phyloP scores from a whole-genome alignment of 1,140 invertebrate genomes.

The Camponotus floridanus region DNA sequence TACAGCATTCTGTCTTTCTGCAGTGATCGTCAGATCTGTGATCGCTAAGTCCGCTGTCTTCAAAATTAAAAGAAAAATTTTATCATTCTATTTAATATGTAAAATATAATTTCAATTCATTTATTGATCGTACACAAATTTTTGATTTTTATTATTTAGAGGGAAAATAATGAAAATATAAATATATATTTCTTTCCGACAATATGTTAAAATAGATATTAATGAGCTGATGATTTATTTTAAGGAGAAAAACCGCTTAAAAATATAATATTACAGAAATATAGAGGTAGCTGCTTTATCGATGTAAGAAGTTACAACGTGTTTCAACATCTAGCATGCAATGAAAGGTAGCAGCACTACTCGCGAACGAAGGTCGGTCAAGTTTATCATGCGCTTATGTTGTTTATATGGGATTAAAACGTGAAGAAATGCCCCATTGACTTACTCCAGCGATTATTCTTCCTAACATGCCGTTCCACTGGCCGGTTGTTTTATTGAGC shows the following conservation, averaged over 20 bases:
- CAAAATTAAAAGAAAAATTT: conserved; percentile 70
- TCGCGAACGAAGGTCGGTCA: conserved; percentile 8
- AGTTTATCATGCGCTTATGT: neutral
- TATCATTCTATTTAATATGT: neutral
- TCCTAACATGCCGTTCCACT: conserved; percentile 95
- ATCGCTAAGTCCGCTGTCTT: conserved; percentile 93
- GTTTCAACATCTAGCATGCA: neutral
- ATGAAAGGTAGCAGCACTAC: conserved; percentile 73
- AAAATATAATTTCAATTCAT: neutral
- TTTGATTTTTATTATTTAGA: neutral
- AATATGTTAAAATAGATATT: conserved; percentile 14
- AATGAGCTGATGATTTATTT: neutral
- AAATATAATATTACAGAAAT: conserved; percentile 24
- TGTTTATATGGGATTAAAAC: neutral
- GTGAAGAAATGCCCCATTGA: neutral
- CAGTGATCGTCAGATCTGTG: conserved; percentile 95
- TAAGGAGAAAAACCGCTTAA: neutral
- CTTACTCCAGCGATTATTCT: conserved; percentile 91
- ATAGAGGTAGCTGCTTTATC: conserved; percentile 64
- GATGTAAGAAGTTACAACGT: conserved; percentile 42
- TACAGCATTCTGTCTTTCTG: conserved; percentile 92
- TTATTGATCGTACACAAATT: neutral
- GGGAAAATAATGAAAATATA: neutral
- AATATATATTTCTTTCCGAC: neutral
- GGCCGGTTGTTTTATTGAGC: conserved; percentile 87